Percentiles rank a stretch among this genome's conserved stretches.
Evolutionary conservation across 2,888 invertebrate genomes (phyloP).

Genomic region (Ptilodon capucinus): DNA sequence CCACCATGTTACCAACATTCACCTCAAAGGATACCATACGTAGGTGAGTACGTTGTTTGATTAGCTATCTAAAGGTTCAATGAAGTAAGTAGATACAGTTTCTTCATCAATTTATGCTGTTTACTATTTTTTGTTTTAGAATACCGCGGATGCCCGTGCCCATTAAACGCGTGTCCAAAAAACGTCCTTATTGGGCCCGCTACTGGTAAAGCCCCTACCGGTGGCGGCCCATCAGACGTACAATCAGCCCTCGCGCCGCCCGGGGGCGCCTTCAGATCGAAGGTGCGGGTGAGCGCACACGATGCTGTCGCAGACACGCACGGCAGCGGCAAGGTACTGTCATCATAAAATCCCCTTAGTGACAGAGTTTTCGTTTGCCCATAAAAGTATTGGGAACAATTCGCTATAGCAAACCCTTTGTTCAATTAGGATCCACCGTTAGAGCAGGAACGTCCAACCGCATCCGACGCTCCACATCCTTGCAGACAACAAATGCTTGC

Average conservation of each 20-base stretch:
- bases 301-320: slow-evolving; percentile 69
- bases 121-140: slow-evolving; percentile 51
- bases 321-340: slow-evolving; percentile 74
- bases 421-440: slow-evolving; percentile 67
- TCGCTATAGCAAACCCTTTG: not conserved
- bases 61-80: too few species aligned
- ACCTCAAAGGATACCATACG: slow-evolving; percentile 85
- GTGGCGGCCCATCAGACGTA: slow-evolving; percentile 81
- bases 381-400: not conserved
- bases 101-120: too few species aligned
- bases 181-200: slow-evolving; percentile 99
- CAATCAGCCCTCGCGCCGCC: slow-evolving; percentile 68
- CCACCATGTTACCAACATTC: slow-evolving; percentile 81
- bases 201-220: slow-evolving; percentile 96
- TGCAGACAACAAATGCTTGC: slow-evolving; percentile 67
- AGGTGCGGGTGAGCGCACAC: slow-evolving; percentile 74
- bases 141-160: slow-evolving; percentile 90
- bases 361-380: too few species aligned
- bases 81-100: too few species aligned
- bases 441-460: slow-evolving; percentile 64
- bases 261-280: slow-evolving; percentile 79
- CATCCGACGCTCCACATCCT: slow-evolving; percentile 67
- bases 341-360: not conserved
- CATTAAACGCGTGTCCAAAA: slow-evolving; percentile 98
- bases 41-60: too few species aligned